Evolutionary conservation across 2,113 vertebrate species (phyloP), one percentile per base, ranked within the genome.

Genomic region (Plotosus lineatus): DNA sequence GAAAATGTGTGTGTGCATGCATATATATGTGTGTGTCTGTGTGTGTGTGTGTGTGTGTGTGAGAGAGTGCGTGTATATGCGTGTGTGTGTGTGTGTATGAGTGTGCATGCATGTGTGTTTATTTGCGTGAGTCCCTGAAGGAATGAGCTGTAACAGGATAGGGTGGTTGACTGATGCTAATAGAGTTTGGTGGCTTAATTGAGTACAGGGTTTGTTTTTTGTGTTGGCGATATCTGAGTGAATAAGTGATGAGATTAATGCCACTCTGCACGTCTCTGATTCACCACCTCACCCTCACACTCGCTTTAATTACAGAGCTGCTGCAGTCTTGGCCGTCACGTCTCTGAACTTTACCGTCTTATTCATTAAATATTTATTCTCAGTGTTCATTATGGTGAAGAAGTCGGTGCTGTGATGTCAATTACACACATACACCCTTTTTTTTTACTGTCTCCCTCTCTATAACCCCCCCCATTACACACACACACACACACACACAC

Each of bases 301-400:
- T 5, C 10, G 2, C 19, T 23, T 85, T 92, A 92, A 91, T 91
- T 91, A 83, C 87, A 79, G 65, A n/a, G 11, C 65, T 68, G 11
- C 77, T 14, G 75, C 83, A 48, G 76, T 75, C 82, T 77, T 69
- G 79, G 76, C 77, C 83, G 75, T 89, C 77, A 51, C 48, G 81
- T 89, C 85, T 89, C 89, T 91, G 84, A 92, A 88, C 90, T 89
- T 85, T 83, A 75, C 61, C 83, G 78, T 88, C 75, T 83, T 74
- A 81, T 85, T 72, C 83, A 86, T 91, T 75, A 85, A 88, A 88
- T 88, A 88, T 86, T 87, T 77, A 85, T 79, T 6, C 48, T 23
- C 14, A 19, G 78, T 75, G 80, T 80, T 87, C 87, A 86, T 92
- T 91, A 87, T 86, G n/a, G 80, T 65, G 77, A 83, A 38, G 74